Base-by-base conservation (phyloP, 2,113 vertebrate species). In the Danionella cerebrum region DNA sequence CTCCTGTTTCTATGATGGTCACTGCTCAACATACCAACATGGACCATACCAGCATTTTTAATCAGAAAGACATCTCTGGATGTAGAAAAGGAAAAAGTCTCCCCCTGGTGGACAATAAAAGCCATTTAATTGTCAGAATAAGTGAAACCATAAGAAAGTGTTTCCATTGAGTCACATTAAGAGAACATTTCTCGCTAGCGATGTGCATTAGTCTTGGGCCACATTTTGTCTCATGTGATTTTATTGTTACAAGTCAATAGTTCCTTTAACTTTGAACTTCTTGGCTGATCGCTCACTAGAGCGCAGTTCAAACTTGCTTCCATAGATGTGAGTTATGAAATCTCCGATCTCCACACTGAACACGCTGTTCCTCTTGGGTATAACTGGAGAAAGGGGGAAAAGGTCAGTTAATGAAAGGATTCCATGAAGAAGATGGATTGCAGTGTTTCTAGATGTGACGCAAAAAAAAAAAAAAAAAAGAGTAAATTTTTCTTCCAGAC, bases 251-350 rank as follows among this genome's bases (percentile, higher is more conserved):
- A 99, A 75, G 84, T 99, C 96, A 25, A 96, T 90, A 10, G 79
- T 92, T 65, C 96, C 93, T 78, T 82, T 94, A 2, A 85, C 71
- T 84, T 99, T 98, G 75, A 97, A 98, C 66, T 97, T 98, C 71
- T 94, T 98, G 4, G 91, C 93, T 0, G 95, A 94, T 25, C 94
- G 82, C 58, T 98, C 96, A 5, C 94, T 92, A n/a, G 96, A 88
- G 68, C 91, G 87, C 29, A 95, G 79, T 82, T 94, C 91, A 57
- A 99, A 94, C 77, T 85, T 94, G 86, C 87, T 98, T 3, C 96
- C 95, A 0, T 94, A 97, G 85, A 99, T 95, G 84, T 94, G 89
- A 12, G 95, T 91, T 38, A 93, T 21, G n/a, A 98, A 98, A 65
- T 87, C 91, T 27, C 91, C 90, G 2, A 89, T 79, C 74, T 97